Conservation (phyloP, 2,888 invertebrate genomes). For the Glyphotaelius pellucidus region DNA sequence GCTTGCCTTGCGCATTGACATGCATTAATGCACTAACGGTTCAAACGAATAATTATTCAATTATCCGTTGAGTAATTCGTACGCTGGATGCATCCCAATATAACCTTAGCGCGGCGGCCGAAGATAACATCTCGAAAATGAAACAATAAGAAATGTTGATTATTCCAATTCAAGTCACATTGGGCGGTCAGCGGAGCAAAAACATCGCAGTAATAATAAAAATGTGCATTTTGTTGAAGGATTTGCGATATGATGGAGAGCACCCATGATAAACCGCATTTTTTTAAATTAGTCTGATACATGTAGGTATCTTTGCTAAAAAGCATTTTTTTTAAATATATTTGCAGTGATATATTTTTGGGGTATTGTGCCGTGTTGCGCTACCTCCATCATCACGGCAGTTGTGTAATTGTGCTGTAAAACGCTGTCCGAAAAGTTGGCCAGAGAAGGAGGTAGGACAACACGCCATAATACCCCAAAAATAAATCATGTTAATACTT, state of each 20-base stretch:
- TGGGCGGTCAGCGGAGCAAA: conserved; percentile 47
- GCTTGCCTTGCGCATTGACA: background rate
- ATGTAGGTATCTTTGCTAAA: no score
- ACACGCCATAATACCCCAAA: no score
- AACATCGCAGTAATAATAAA: conserved; percentile 31
- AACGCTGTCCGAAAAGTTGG: no score
- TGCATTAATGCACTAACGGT: background rate
- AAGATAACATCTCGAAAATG: conserved; percentile 37
- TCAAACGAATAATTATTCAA: background rate
- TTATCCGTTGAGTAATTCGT: conserved; percentile 40
- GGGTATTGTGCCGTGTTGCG: no score
- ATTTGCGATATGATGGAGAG: conserved; percentile 45
- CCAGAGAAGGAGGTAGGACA: no score
- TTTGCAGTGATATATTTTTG: no score
- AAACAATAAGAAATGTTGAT: conserved; percentile 55
- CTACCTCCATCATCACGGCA: no score
- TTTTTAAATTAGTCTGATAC: background rate
- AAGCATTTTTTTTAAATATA: no score
- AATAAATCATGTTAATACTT: no score
- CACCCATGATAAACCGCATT: background rate
- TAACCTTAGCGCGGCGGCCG: conserved; percentile 38
- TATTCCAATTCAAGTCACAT: conserved; percentile 51
- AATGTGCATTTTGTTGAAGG: conserved; percentile 26
- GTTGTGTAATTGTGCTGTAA: no score
- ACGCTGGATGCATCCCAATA: conserved; percentile 51